Percentiles rank a stretch among this genome's conserved stretches.
phyloP scores from a whole-genome alignment of 2,797 vertebrate species.

The Enteromius afrohamiltoni region DNA sequence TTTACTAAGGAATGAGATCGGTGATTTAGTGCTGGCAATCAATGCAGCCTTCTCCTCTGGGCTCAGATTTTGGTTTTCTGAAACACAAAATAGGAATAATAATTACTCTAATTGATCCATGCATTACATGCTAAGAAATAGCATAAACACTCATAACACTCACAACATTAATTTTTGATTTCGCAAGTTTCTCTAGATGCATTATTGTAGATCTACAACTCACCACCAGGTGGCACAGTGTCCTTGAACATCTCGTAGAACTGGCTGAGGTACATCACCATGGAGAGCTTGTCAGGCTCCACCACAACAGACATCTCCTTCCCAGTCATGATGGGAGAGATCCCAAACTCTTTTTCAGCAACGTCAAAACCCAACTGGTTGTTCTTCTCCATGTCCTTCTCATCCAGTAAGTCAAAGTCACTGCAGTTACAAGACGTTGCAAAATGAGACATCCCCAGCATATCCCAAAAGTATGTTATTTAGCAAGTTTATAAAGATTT shows the following conservation, averaged over 20 bases:
- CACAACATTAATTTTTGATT: neutral
- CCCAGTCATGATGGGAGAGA: conserved; percentile 98
- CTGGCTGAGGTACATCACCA: conserved; percentile 99
- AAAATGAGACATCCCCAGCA: neutral
- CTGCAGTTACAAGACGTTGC: conserved; percentile 68
- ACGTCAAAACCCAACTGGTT: conserved; percentile 95
- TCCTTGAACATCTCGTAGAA: conserved; percentile 99
- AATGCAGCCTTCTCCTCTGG: conserved; percentile 91
- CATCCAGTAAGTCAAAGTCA: conserved; percentile 92
- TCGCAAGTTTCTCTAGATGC: neutral
- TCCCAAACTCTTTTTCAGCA: conserved; percentile 94
- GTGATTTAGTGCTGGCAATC: conserved; percentile 91
- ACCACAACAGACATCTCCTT: conserved; percentile 96
- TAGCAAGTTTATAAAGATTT: neutral
- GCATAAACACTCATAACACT: neutral
- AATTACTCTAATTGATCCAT: neutral
- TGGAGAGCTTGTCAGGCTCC: conserved; percentile 96
- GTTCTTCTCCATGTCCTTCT: conserved; percentile 89
- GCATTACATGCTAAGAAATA: neutral
- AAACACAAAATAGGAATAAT: conserved; percentile 21
- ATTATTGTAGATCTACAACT: conserved; percentile 63
- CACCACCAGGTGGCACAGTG: conserved; percentile 89
- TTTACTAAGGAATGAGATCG: conserved; percentile 97
- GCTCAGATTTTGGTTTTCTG: conserved; percentile 89
- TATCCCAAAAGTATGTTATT: neutral